Evolutionary conservation across 2,888 invertebrate genomes (phyloP), one percentile per base, ranked within the genome.

Genomic region (Troides helena): DNA sequence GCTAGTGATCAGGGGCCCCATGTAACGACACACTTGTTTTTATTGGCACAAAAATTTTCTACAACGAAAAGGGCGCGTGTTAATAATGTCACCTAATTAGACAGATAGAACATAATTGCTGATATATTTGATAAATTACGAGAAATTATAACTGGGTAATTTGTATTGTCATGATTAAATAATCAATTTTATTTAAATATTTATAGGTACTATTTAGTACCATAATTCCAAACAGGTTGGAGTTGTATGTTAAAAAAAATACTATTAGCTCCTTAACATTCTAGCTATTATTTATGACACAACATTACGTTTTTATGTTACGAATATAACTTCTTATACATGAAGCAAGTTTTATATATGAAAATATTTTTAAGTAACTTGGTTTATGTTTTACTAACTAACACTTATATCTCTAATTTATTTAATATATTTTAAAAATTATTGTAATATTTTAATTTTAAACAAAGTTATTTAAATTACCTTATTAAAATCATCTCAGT

Each of bases 1-100:
- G 74, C 77, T 76, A 80, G 75, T 78, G 78, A 80, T 77, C 76
- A 76, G 74, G 76, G 75, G 72, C 64, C 72, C 72, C 69, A 72
- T 74, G 72, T 74, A 75, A 75, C 68, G 57, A 72, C 60, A 69
- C 68, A 73, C 71, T 65, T 66, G 65, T 70, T 71, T 72, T 73
- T 69, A 65, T 65, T 57, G 50, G 23, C 59, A 53, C 50, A 67
- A 46, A 50, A 69, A 46, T 36, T 39, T 70, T 71, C 66, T 17
- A 73, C 74, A 74, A 74, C 76, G 30, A 75, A 75, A 75, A 69
- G 72, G 67, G 36, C 18, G 18, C 18, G 36, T 65, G 12, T 10
- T 56, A 63, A 63, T 4, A 21, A 50, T 3, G 21, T 23, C 18
- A 46, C 8, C 2, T 12, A 43, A 43, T 5, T 56, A 30, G n/a